Conservation (phyloP, 2,797 vertebrate species). For the Micromesistius poutassou region DNA sequence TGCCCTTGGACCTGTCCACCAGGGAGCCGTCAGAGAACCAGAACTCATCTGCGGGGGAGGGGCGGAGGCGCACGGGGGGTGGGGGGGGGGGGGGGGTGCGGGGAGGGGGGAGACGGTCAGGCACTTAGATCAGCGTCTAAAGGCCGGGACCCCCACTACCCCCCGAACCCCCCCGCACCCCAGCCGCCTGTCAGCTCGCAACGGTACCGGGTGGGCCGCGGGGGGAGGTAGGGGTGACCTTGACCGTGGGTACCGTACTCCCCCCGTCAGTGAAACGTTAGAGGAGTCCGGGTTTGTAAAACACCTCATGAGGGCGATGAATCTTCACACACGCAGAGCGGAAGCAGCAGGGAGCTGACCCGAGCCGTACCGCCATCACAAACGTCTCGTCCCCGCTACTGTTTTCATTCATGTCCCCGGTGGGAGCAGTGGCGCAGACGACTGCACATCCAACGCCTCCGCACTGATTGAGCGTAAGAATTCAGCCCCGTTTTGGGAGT, state of each 20-base stretch:
- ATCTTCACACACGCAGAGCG: no score
- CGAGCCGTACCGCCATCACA: background rate
- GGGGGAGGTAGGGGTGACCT: constrained; percentile 10
- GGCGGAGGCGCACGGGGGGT: constrained; percentile 33
- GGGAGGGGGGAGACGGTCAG: constrained; percentile 59
- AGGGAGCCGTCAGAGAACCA: constrained; percentile 97
- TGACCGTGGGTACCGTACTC: background rate
- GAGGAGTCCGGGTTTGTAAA: background rate
- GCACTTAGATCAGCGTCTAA: constrained; percentile 58
- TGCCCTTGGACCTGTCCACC: constrained; percentile 91
- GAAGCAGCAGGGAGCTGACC: no score
- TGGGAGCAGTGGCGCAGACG: no score
- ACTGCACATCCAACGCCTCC: no score
- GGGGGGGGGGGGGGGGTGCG: constrained; percentile 42
- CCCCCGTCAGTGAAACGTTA: no score
- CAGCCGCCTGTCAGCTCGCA: constrained; percentile 37
- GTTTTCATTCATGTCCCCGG: no score
- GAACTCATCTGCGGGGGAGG: constrained; percentile 85
- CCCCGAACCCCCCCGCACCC: constrained; percentile 9
- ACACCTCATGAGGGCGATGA: background rate
- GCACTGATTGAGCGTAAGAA: no score
- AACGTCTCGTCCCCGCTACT: background rate
- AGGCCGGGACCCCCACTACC: constrained; percentile 37
- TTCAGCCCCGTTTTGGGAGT: no score
- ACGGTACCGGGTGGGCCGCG: constrained; percentile 30